Evolutionary conservation across 2,797 vertebrate genomes (phyloP).

Genomic region (Octomys mimax): DNA sequence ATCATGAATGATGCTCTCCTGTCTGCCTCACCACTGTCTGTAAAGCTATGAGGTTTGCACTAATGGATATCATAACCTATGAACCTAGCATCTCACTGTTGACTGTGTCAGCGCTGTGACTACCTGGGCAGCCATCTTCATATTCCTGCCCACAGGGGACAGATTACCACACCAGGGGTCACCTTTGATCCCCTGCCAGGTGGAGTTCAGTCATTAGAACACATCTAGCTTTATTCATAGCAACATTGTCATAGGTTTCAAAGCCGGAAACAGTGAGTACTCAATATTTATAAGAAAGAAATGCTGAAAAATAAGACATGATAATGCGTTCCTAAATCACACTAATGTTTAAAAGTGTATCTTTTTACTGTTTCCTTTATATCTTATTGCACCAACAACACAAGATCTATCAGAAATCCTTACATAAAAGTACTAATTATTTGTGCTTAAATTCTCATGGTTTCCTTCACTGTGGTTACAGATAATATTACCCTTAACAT

Average conservation of each 20-base stretch:
- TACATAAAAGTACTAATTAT: neutral
- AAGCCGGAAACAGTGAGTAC: neutral
- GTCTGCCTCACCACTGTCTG: neutral
- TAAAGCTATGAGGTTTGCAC: neutral
- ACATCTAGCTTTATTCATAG: neutral
- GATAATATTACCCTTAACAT: neutral
- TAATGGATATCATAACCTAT: neutral
- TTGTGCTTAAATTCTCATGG: neutral
- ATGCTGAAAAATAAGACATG: neutral
- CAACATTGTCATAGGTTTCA: neutral
- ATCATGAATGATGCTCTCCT: neutral
- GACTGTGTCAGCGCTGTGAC: neutral
- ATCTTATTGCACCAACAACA: neutral
- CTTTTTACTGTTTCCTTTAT: neutral
- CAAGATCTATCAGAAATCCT: neutral
- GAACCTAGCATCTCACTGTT: neutral
- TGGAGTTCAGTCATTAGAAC: neutral
- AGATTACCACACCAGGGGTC: neutral
- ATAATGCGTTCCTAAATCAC: neutral
- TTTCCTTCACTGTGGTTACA: neutral
- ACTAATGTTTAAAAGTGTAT: neutral
- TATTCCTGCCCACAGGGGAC: neutral
- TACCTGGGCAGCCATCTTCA: neutral
- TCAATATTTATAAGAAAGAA: neutral
- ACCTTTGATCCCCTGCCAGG: neutral